Evolutionary conservation across 2,113 vertebrate genomes (phyloP).

Genomic region (Cryptotis parvus): DNA sequence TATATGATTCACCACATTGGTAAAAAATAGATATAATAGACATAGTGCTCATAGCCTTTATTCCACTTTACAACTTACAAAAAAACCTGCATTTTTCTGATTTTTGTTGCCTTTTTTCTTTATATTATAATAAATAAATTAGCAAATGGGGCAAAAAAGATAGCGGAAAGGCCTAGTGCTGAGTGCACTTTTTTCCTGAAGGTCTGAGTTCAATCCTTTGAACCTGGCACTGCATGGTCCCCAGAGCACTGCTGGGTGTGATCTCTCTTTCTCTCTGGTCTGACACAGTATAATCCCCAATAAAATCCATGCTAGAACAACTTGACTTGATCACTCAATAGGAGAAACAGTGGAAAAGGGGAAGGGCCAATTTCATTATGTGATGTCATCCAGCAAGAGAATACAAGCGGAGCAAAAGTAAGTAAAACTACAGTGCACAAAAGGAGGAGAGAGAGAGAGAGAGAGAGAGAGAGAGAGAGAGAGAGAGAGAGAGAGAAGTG

Average conservation of each 20-base stretch:
- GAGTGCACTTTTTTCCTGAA: no score
- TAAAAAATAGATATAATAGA: conserved; percentile 3
- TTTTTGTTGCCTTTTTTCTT: neutral
- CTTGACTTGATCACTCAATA: neutral
- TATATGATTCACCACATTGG: conserved; percentile 5
- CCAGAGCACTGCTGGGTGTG: no score
- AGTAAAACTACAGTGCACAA: no score
- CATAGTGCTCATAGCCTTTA: neutral
- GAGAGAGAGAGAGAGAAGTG: no score
- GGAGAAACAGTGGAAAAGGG: neutral
- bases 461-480: no score
- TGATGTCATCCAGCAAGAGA: no score
- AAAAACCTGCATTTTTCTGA: neutral
- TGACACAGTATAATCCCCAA: neutral
- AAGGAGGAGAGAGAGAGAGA: no score
- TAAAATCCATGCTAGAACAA: neutral
- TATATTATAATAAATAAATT: neutral
- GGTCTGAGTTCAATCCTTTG: no score
- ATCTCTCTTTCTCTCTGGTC: neutral
- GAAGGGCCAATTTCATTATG: no score
- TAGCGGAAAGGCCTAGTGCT: no score
- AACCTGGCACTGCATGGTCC: no score
- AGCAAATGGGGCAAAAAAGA: neutral
- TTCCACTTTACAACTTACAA: neutral
- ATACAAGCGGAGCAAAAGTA: no score